A percentile compares a stretch with the other conserved stretches of the same genome.
phyloP scores from a whole-genome alignment of 2,113 vertebrate species.

The Corythornis cristatus region DNA sequence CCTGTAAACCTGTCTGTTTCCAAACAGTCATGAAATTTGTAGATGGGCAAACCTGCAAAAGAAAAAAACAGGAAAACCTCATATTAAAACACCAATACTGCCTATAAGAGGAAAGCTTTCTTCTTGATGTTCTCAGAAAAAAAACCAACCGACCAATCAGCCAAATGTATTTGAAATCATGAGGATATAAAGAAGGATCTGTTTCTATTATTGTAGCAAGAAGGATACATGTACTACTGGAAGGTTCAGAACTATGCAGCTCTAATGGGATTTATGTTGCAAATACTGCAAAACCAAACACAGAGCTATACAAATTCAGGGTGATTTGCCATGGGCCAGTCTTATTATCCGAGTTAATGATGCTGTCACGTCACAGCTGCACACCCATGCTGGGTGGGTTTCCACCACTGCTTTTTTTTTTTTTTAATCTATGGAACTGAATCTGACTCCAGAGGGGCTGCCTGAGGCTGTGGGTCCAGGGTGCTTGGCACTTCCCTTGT shows the following conservation, averaged over 20 bases:
- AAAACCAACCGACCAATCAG: not conserved
- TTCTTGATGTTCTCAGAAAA: not conserved
- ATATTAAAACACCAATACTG: not conserved
- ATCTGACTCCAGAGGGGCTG: not conserved
- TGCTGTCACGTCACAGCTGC: not conserved
- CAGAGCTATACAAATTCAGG: not conserved
- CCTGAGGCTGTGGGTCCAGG: accelerated
- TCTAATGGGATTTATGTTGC: not conserved
- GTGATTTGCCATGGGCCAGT: not conserved
- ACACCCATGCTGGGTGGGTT: not conserved
- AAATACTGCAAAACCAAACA: not conserved
- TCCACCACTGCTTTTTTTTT: not conserved
- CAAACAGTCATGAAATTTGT: not conserved
- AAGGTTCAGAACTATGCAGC: slow-evolving; percentile 23
- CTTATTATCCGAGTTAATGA: not conserved
- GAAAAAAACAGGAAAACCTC: not conserved
- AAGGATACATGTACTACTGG: slow-evolving; percentile 10
- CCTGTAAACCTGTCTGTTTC: not conserved
- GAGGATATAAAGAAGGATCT: not conserved
- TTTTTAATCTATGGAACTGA: not conserved
- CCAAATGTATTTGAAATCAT: not conserved
- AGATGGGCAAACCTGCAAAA: not conserved
- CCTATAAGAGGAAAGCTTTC: not conserved
- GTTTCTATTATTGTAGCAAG: slow-evolving; percentile 19
- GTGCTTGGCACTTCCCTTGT: not conserved